A percentile compares a stretch with the other conserved stretches of the same genome.
Conservation (phyloP, 2,113 vertebrate genomes). For the Hucho hucho region DNA sequence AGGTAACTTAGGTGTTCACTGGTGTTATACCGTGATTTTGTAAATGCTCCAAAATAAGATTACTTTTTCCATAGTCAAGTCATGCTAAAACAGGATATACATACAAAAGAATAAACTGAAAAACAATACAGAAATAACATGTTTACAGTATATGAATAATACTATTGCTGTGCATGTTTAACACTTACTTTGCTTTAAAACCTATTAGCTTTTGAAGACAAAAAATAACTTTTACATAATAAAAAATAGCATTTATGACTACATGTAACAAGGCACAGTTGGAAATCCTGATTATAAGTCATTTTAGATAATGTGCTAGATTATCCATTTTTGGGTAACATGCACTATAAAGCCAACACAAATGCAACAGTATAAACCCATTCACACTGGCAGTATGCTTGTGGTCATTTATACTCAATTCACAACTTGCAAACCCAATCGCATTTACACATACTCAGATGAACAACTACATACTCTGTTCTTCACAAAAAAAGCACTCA, state of each 20-base stretch:
- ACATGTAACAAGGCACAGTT: conserved; percentile 66
- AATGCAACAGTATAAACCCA: conserved; percentile 14
- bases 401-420: not conserved
- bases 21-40: conserved; percentile 5
- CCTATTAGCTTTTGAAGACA: conserved; percentile 30
- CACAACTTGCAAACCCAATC: not conserved
- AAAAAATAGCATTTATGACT: conserved; percentile 49
- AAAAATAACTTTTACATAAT: conserved; percentile 8
- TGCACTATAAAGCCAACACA: conserved; percentile 41
- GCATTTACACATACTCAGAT: not conserved
- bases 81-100: conserved; percentile 41
- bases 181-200: conserved; percentile 43
- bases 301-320: conserved; percentile 48
- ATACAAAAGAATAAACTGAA: conserved; percentile 15
- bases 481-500: not conserved
- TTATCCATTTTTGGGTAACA: conserved; percentile 31
- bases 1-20: not conserved
- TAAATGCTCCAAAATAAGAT: conserved; percentile 7
- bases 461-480: not conserved
- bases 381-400: not conserved
- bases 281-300: conserved; percentile 64
- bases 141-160: conserved; percentile 52
- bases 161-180: conserved; percentile 52
- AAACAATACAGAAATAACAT: conserved; percentile 27
- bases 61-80: conserved; percentile 25